phyloP scores from a whole-genome alignment of 2,888 invertebrate species.

The Meiosimyza platycephala region DNA sequence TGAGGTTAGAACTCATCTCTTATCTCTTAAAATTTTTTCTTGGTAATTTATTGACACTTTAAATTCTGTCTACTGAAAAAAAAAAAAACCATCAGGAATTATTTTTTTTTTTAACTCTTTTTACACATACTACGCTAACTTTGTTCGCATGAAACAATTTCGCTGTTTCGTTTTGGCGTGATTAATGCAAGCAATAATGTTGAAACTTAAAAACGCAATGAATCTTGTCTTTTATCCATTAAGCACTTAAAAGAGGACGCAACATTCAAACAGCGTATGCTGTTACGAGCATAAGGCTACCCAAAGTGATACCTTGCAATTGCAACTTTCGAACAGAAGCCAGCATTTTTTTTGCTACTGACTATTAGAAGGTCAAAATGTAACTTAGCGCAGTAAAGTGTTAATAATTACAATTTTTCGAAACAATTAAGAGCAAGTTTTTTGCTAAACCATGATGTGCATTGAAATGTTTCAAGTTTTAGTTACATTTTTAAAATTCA shows the following conservation, averaged over 20 bases:
- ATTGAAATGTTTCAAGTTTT: no score
- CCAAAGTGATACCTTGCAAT: not conserved
- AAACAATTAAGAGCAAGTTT: conserved; percentile 10
- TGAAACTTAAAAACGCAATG: conserved; percentile 33
- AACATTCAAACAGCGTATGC: not conserved
- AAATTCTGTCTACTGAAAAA: no score
- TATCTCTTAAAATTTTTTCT: no score
- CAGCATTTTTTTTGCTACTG: not conserved
- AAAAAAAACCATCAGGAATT: no score
- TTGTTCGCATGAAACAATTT: no score
- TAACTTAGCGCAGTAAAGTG: not conserved
- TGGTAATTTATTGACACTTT: no score
- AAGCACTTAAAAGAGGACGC: conserved; percentile 25
- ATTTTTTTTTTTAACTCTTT: no score
- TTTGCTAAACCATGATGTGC: no score
- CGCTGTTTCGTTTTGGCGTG: conserved; percentile 11
- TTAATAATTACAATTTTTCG: conserved; percentile 17
- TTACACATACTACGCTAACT: no score
- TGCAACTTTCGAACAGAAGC: not conserved
- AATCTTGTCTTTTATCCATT: conserved; percentile 34
- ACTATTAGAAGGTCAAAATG: conserved; percentile 27
- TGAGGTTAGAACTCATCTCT: no score
- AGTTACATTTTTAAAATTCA: no score
- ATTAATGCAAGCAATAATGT: conserved; percentile 37
- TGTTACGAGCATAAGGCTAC: not conserved